Evolutionary conservation across 2,888 invertebrate species (phyloP).

Genomic region (Pimpla rufipes): DNA sequence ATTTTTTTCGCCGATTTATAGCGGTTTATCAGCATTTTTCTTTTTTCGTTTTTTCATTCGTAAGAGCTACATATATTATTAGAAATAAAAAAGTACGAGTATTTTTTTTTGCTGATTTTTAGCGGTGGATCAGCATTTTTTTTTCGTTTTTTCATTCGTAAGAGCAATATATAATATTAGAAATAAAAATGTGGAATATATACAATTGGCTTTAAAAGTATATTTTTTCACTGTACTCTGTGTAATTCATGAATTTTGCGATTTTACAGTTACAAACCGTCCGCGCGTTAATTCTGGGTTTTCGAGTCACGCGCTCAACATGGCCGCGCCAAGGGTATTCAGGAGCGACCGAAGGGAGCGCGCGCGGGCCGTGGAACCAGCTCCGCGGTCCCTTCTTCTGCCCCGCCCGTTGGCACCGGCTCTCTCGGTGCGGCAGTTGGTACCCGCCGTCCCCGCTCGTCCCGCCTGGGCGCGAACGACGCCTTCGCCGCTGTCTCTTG

Average conservation of each 20-base stretch:
- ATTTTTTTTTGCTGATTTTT: too few relatives aligned
- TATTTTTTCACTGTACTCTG: too few relatives aligned
- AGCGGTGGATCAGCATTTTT: too few relatives aligned
- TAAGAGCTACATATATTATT: too few relatives aligned
- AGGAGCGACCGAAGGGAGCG: slow-evolving; percentile 24
- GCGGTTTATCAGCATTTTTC: too few relatives aligned
- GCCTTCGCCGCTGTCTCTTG: background rate
- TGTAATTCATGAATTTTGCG: background rate
- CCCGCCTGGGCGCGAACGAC: slow-evolving; percentile 11
- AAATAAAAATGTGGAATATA: too few relatives aligned
- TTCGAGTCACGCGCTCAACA: slow-evolving; percentile 21
- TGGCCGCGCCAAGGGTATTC: slow-evolving; percentile 15
- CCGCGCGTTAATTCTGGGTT: background rate
- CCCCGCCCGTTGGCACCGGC: slow-evolving; percentile 39
- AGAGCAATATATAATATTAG: too few relatives aligned
- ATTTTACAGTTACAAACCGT: background rate
- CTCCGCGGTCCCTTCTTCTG: slow-evolving; percentile 34
- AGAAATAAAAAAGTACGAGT: too few relatives aligned
- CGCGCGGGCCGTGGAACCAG: slow-evolving; percentile 21
- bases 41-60: too few relatives aligned
- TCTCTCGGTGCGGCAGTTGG: slow-evolving; percentile 18
- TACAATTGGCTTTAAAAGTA: too few relatives aligned
- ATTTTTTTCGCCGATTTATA: too few relatives aligned
- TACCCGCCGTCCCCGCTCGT: slow-evolving; percentile 21
- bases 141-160: too few relatives aligned